Evolutionary conservation across 2,888 invertebrate species (phyloP).

Genomic region (Acleris sparsana): DNA sequence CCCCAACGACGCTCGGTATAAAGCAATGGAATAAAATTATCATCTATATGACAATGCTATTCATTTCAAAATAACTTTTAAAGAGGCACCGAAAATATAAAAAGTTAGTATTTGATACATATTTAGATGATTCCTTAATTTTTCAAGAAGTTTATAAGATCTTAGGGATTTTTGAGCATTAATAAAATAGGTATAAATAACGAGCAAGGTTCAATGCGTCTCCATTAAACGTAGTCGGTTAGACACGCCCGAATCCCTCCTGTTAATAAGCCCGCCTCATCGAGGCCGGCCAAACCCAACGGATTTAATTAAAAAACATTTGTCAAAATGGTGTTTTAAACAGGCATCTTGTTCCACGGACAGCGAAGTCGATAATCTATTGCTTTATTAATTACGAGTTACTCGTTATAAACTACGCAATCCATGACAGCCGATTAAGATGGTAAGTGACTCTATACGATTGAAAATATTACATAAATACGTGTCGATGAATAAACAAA

Average conservation of each 20-base stretch:
- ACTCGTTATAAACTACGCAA: constrained; percentile 63
- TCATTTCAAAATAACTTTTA: constrained; percentile 34
- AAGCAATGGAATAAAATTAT: constrained; percentile 78
- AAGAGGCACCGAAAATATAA: constrained; percentile 18
- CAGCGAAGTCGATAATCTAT: constrained; percentile 48
- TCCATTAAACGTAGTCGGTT: constrained; percentile 43
- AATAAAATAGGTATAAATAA: constrained; percentile 42
- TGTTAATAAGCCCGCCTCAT: constrained; percentile 64
- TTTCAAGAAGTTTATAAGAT: constrained; percentile 4
- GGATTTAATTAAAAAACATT: constrained; percentile 74
- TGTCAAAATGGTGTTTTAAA: constrained; percentile 68
- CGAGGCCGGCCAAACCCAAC: constrained; percentile 67
- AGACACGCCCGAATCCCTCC: constrained; percentile 71
- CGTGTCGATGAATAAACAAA: constrained; percentile 12
- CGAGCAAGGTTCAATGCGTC: constrained; percentile 59
- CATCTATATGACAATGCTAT: constrained; percentile 49
- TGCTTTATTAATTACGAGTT: constrained; percentile 62
- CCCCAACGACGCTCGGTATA: constrained; percentile 68
- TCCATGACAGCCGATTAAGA: constrained; percentile 67
- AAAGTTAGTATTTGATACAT: constrained; percentile 5
- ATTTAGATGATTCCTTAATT: not conserved
- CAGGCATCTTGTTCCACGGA: constrained; percentile 58
- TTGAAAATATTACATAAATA: constrained; percentile 50
- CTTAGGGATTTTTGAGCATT: not conserved
- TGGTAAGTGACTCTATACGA: constrained; percentile 57